Percentiles rank a stretch among this genome's conserved stretches.
Conservation (phyloP, 2,113 vertebrate genomes). For the Xenus cinereus region DNA sequence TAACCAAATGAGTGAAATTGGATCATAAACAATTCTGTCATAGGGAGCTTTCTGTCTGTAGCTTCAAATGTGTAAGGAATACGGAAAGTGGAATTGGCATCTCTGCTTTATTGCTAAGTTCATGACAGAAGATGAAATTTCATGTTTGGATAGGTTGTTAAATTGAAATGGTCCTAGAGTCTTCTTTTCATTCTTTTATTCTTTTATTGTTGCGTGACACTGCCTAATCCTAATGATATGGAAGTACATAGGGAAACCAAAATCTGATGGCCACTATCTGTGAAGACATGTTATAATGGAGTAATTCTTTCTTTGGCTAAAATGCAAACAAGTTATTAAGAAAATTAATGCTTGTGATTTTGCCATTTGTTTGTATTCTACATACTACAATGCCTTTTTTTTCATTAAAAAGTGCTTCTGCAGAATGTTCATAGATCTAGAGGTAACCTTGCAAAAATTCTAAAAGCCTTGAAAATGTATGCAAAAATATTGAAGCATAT, state of each 20-base stretch:
- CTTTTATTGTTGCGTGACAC: not conserved
- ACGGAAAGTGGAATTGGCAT: not conserved
- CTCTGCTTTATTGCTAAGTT: not conserved
- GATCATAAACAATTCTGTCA: not conserved
- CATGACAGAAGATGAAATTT: not conserved
- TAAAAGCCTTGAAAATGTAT: not conserved
- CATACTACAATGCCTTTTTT: not conserved
- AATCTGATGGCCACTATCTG: not conserved
- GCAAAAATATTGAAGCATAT: not conserved
- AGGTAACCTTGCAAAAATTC: not conserved
- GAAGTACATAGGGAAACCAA: not conserved
- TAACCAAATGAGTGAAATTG: not conserved
- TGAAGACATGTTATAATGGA: not conserved
- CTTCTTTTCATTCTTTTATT: not conserved
- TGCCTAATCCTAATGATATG: not conserved
- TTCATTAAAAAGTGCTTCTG: not conserved
- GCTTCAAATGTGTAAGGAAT: not conserved
- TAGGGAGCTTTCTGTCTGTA: not conserved
- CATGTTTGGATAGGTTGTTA: not conserved
- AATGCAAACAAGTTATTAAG: not conserved
- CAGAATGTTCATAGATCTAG: not conserved
- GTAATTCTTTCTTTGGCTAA: not conserved
- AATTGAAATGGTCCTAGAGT: not conserved
- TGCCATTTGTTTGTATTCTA: not conserved
- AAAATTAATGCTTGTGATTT: not conserved